These are phyloP conservation scores for Popillia japonica DNA, from an alignment of 1,140 invertebrate species.

Conservation along the genomic window DNA sequence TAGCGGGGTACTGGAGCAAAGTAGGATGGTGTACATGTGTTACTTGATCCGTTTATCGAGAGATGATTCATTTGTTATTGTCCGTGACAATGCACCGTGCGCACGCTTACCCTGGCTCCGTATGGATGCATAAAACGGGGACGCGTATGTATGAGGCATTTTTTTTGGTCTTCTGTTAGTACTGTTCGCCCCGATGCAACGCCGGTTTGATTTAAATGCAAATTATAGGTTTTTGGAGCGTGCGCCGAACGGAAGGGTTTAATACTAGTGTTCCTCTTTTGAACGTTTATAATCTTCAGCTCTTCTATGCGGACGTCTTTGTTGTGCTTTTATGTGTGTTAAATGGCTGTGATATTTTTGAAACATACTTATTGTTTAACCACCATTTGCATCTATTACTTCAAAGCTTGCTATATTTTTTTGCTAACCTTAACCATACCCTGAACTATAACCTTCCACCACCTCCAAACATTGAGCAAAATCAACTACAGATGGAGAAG, in stretches of 20 bases:
- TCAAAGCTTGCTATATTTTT: too few relatives aligned
- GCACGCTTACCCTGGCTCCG: constrained; percentile 30
- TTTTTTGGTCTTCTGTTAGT: background rate
- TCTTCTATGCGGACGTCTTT: constrained; percentile 15
- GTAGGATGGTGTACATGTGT: constrained; percentile 47
- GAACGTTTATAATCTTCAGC: background rate
- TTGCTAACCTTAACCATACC: too few relatives aligned
- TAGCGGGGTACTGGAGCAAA: constrained; percentile 3
- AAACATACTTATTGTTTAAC: too few relatives aligned
- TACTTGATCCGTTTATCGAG: constrained; percentile 56
- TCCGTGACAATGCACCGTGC: constrained; percentile 48
- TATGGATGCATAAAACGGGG: constrained; percentile 7
- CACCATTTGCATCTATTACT: too few relatives aligned
- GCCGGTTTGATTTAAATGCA: constrained; percentile 50
- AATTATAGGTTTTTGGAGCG: constrained; percentile 43
- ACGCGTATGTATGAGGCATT: background rate
- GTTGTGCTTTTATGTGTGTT: background rate
- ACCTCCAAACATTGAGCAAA: too few relatives aligned
- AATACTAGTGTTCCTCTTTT: constrained; percentile 18
- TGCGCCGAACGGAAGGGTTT: constrained; percentile 21
- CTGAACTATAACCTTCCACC: too few relatives aligned
- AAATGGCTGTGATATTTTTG: too few relatives aligned
- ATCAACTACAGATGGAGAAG: too few relatives aligned
- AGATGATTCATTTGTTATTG: constrained; percentile 57
- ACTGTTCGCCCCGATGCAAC: background rate